Evolutionary conservation across 2,888 invertebrate genomes (phyloP).

Genomic region (Catocala fraxini): DNA sequence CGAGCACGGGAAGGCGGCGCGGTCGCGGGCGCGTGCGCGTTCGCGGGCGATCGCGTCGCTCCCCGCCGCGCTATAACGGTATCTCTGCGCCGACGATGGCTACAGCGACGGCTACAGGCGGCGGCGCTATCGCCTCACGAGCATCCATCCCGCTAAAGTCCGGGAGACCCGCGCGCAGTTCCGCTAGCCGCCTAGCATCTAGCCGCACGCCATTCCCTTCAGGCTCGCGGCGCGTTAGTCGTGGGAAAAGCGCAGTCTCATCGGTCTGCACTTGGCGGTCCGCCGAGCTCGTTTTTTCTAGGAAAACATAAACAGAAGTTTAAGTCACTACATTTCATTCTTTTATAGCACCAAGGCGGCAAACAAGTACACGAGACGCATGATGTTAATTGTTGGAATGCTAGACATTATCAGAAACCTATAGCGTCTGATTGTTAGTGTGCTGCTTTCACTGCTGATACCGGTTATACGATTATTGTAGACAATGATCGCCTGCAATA

Average conservation of each 20-base stretch:
- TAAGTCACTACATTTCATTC: no score
- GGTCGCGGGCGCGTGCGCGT: slow-evolving; percentile 15
- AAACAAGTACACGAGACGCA: no score
- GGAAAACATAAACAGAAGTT: no score
- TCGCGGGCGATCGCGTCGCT: slow-evolving; percentile 31
- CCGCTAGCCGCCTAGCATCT: slow-evolving; percentile 58
- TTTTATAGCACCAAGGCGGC: no score
- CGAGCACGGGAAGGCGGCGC: slow-evolving; percentile 57
- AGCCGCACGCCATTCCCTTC: slow-evolving; percentile 50
- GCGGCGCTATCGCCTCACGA: slow-evolving; percentile 27
- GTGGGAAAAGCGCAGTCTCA: slow-evolving; percentile 56
- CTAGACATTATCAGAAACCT: no score
- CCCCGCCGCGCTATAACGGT: slow-evolving; percentile 55
- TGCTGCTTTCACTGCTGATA: no score
- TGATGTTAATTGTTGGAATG: no score
- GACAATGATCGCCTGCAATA: no score
- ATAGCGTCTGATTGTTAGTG: no score
- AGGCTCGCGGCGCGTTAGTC: slow-evolving; percentile 12
- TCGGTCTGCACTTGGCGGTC: slow-evolving; percentile 79
- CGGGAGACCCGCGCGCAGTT: slow-evolving; percentile 49
- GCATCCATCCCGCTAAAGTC: slow-evolving; percentile 32
- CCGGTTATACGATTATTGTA: no score
- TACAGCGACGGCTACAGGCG: slow-evolving; percentile 54
- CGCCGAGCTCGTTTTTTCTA: slow-evolving; percentile 65
- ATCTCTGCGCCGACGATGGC: slow-evolving; percentile 52